Conservation (phyloP, 2,888 invertebrate species). For the Dastarcus helophoroides region DNA sequence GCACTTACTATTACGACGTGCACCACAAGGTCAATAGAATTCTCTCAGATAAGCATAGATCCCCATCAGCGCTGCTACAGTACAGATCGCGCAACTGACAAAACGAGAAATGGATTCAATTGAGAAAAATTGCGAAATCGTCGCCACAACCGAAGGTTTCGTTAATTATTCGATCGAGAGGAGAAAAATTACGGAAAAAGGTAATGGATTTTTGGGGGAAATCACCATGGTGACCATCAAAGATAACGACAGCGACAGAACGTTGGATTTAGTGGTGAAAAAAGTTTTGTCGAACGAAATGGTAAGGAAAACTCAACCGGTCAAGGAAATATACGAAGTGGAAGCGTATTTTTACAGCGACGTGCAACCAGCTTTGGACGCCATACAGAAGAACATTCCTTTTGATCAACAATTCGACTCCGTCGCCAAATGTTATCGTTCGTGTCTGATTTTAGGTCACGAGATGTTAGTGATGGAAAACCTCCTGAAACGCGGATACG, state of each 20-base stretch:
- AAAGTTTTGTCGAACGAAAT: not conserved
- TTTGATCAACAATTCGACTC: not conserved
- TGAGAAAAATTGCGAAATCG: too few relatives aligned
- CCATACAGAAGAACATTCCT: not conserved
- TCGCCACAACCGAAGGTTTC: too few relatives aligned
- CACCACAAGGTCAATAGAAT: too few relatives aligned
- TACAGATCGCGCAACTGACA: too few relatives aligned
- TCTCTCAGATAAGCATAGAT: too few relatives aligned
- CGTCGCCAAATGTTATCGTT: not conserved
- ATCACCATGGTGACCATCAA: not conserved
- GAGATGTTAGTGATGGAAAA: not conserved
- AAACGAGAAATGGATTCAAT: too few relatives aligned
- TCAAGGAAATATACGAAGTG: not conserved
- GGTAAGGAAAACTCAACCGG: not conserved
- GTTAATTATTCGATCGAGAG: too few relatives aligned
- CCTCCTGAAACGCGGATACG: not conserved
- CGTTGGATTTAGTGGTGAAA: not conserved
- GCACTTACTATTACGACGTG: too few relatives aligned
- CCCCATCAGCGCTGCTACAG: too few relatives aligned
- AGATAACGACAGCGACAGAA: constrained; percentile 1
- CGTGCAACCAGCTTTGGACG: not conserved
- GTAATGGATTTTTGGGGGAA: not conserved
- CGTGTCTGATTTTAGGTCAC: not conserved
- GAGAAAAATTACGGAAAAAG: not conserved
- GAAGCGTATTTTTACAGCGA: constrained; percentile 1